Conservation (phyloP, 2,888 invertebrate species). For the Phorcus lineatus region DNA sequence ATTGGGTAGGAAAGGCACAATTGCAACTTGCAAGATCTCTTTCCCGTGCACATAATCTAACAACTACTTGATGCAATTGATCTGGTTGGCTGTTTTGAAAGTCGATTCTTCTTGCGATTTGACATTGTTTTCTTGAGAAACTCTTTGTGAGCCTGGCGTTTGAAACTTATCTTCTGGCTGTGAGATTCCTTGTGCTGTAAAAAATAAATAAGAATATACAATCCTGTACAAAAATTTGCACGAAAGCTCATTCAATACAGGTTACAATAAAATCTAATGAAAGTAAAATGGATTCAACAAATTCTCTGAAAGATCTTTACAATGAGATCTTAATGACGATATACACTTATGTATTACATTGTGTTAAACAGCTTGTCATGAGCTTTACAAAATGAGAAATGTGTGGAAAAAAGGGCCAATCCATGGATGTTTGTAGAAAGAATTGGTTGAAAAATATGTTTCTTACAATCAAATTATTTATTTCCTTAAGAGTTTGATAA, state of each 20-base stretch:
- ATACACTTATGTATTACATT: no score
- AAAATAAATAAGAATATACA: background rate
- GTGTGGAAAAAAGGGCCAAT: background rate
- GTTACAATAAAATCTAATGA: background rate
- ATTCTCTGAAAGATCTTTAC: background rate
- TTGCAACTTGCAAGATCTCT: background rate
- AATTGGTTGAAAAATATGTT: no score
- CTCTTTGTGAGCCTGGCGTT: slow-evolving; percentile 7
- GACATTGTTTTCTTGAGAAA: slow-evolving; percentile 5
- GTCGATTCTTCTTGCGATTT: background rate
- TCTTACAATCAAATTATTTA: background rate
- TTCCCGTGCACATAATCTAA: background rate
- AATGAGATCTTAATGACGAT: no score
- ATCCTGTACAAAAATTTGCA: no score
- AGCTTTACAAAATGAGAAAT: no score
- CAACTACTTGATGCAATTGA: background rate
- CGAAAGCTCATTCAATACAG: background rate
- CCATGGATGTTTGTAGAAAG: background rate
- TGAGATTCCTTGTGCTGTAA: background rate
- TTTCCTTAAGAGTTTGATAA: background rate
- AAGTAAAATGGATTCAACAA: background rate
- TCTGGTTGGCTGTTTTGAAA: background rate
- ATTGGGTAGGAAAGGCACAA: no score
- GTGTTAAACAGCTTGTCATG: no score
- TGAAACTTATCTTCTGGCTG: slow-evolving; percentile 4